phyloP scores from a whole-genome alignment of 2,797 vertebrate species.

The Diplodus puntazzo region DNA sequence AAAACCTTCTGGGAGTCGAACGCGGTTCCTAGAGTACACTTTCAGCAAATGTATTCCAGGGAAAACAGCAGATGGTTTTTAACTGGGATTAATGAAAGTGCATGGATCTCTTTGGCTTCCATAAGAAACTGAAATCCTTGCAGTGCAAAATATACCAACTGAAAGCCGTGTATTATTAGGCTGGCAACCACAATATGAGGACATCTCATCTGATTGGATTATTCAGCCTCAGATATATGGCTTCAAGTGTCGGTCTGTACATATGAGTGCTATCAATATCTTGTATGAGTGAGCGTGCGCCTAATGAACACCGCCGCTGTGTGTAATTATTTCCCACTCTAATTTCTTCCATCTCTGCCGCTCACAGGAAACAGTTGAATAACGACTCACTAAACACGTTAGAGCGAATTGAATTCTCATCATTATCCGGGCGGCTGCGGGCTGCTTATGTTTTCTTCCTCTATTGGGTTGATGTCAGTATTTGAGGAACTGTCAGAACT shows the following conservation, averaged over 20 bases:
- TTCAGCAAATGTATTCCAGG: neutral
- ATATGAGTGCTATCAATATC: neutral
- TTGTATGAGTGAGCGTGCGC: neutral
- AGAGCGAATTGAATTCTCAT: constrained; percentile 16
- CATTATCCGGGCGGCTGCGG: neutral
- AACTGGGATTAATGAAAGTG: constrained; percentile 13
- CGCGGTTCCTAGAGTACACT: neutral
- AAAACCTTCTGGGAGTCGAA: neutral
- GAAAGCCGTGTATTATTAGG: neutral
- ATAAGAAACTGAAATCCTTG: neutral
- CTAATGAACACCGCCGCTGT: constrained; percentile 15
- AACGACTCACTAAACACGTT: constrained; percentile 3
- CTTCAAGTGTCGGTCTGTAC: neutral
- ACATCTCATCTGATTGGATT: neutral
- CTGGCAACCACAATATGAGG: neutral
- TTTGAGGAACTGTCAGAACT: neutral
- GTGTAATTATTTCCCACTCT: constrained; percentile 2
- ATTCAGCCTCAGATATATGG: neutral
- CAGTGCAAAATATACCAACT: neutral
- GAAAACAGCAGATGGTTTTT: constrained; percentile 26
- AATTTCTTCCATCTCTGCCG: constrained; percentile 9
- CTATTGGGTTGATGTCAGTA: neutral
- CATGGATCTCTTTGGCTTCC: neutral
- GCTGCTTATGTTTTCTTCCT: constrained; percentile 7
- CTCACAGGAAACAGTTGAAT: constrained; percentile 23